phyloP scores from a whole-genome alignment of 2,888 invertebrate species.

The Erynnis tages region DNA sequence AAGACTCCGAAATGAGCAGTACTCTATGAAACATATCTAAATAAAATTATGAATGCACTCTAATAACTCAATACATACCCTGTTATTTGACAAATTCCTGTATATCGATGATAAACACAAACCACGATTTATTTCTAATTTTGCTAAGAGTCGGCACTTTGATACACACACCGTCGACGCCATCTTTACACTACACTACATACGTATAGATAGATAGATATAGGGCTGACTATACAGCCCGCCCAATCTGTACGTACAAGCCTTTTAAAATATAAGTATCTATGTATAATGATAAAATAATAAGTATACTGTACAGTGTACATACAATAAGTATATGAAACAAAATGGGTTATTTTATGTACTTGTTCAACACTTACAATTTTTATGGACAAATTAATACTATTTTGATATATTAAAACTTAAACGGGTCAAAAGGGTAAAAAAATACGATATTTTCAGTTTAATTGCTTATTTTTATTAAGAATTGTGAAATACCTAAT shows the following conservation, averaged over 20 bases:
- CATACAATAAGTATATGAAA: too few species aligned
- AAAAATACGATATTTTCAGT: too few species aligned
- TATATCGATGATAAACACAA: slow-evolving; percentile 78
- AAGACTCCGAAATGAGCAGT: slow-evolving; percentile 51
- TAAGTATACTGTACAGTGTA: too few species aligned
- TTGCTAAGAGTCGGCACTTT: slow-evolving; percentile 81
- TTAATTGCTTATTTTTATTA: too few species aligned
- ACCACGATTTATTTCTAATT: slow-evolving; percentile 83
- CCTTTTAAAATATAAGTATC: too few species aligned
- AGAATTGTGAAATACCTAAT: too few species aligned
- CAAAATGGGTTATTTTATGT: too few species aligned
- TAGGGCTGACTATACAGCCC: slow-evolving; percentile 25
- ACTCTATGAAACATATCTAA: slow-evolving; percentile 54
- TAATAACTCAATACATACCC: slow-evolving; percentile 59
- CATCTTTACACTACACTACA: slow-evolving; percentile 78
- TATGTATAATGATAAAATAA: too few species aligned
- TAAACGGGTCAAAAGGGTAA: too few species aligned
- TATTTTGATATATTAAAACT: too few species aligned
- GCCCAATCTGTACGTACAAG: slow-evolving; percentile 34
- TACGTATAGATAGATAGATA: slow-evolving; percentile 1
- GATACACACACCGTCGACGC: slow-evolving; percentile 83
- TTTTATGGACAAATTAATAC: too few species aligned
- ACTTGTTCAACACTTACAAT: too few species aligned
- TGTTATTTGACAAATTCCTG: slow-evolving; percentile 75
- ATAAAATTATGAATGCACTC: slow-evolving; percentile 38